A percentile compares a stretch with the other conserved stretches of the same genome.
Conservation (phyloP, 2,888 invertebrate genomes). For the Apamea monoglypha region DNA sequence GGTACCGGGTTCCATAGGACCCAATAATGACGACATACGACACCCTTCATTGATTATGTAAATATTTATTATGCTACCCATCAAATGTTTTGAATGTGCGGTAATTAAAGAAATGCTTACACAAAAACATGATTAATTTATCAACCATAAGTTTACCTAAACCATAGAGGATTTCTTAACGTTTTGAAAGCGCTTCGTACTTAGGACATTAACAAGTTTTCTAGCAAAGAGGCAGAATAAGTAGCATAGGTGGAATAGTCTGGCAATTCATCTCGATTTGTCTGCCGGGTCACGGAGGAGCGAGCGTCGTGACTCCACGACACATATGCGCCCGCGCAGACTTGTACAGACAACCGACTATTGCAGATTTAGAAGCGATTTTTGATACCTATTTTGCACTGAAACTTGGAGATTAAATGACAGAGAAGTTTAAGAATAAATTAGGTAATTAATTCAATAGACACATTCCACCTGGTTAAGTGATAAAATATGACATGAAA, state of each 20-base stretch:
- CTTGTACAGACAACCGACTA: slow-evolving; percentile 62
- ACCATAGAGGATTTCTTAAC: slow-evolving; percentile 36
- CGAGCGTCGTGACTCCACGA: slow-evolving; percentile 81
- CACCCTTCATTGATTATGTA: neutral
- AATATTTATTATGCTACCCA: neutral
- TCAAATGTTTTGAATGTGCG: neutral
- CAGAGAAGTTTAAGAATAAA: neutral
- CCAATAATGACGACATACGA: neutral
- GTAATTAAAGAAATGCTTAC: neutral
- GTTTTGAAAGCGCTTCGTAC: slow-evolving; percentile 68
- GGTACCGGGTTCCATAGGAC: neutral
- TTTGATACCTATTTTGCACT: slow-evolving; percentile 30
- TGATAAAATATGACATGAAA: neutral
- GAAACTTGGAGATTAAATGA: neutral
- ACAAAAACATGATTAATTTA: neutral
- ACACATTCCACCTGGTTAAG: neutral
- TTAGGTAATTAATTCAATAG: too few species aligned
- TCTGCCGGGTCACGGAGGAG: slow-evolving; percentile 84
- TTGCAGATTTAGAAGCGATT: slow-evolving; percentile 63
- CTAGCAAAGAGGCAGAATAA: slow-evolving; percentile 70
- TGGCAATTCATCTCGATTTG: slow-evolving; percentile 89
- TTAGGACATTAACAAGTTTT: slow-evolving; percentile 71
- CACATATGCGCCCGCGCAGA: slow-evolving; percentile 71
- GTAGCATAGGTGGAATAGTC: slow-evolving; percentile 72
- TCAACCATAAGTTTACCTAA: slow-evolving; percentile 7